Evolutionary conservation across 2,888 invertebrate genomes (phyloP).

Genomic region (Lissocephala sabroskyi): DNA sequence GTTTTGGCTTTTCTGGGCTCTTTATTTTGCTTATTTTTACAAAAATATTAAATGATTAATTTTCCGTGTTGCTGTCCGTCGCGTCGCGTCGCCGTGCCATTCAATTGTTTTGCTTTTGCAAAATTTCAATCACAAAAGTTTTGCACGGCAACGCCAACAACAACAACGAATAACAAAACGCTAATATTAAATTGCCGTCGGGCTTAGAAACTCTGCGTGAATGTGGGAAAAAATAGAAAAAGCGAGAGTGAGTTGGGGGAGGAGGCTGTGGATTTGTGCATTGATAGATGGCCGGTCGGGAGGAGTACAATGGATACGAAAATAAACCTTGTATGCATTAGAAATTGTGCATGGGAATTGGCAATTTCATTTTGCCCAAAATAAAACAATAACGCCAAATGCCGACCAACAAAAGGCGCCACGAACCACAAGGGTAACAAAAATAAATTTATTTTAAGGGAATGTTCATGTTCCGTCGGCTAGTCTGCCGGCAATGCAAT

Average conservation of each 20-base stretch:
- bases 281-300: no score
- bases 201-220: no score
- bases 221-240: background rate
- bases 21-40: no score
- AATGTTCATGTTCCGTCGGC: no score
- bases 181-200: conserved; percentile 29
- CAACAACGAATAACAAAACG: conserved; percentile 6
- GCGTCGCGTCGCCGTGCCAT: no score
- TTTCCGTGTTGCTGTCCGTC: conserved; percentile 34
- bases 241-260: no score
- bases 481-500: no score
- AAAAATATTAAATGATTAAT: conserved; percentile 53
- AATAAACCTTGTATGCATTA: no score
- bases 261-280: background rate
- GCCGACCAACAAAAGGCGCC: conserved; percentile 12
- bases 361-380: conserved; percentile 27
- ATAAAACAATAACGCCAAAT: conserved; percentile 5
- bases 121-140: conserved; percentile 30
- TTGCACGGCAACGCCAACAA: conserved; percentile 8
- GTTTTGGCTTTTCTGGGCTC: no score
- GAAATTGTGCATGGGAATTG: conserved; percentile 22
- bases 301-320: no score
- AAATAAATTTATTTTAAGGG: conserved; percentile 41
- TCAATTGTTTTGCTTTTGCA: no score
- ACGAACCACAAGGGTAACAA: conserved; percentile 26